These are phyloP conservation scores for Notoglanidium macrostoma DNA, from an alignment of 2,797 vertebrate species.

Conservation along the genomic window DNA sequence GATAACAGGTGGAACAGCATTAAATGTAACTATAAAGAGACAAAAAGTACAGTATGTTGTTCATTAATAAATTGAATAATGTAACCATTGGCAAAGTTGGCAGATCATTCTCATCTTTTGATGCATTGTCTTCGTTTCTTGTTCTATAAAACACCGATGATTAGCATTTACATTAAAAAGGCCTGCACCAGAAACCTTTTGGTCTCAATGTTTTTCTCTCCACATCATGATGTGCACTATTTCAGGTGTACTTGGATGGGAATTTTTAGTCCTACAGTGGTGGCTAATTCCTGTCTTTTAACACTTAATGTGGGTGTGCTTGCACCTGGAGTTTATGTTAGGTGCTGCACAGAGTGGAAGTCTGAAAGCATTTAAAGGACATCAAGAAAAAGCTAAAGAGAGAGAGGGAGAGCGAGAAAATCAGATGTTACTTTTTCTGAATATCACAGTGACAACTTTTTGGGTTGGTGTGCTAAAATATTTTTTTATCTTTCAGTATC, in stretches of 20 bases:
- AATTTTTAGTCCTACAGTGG: constrained; percentile 22
- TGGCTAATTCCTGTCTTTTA: constrained; percentile 67
- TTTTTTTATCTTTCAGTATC: too few species aligned
- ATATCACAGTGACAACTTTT: not conserved
- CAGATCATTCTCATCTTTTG: not conserved
- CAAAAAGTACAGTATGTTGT: not conserved
- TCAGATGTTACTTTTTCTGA: not conserved
- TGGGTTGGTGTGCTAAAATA: not conserved
- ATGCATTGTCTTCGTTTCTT: not conserved
- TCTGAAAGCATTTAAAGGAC: constrained; percentile 6
- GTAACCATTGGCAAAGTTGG: not conserved
- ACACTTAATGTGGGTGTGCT: constrained; percentile 56
- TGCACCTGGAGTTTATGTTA: constrained; percentile 65
- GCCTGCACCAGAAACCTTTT: not conserved
- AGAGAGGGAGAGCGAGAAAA: too few species aligned
- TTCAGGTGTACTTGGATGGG: constrained; percentile 18
- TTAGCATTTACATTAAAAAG: not conserved
- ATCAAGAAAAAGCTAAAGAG: not conserved
- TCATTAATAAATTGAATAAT: not conserved
- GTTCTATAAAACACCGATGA: not conserved
- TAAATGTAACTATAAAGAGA: not conserved
- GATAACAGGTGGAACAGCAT: not conserved
- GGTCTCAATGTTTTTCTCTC: too few species aligned
- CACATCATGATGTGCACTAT: not conserved
- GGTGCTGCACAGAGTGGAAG: not conserved